phyloP scores from a whole-genome alignment of 2,888 invertebrate genomes.

The Caenorhabditis wallacei region DNA sequence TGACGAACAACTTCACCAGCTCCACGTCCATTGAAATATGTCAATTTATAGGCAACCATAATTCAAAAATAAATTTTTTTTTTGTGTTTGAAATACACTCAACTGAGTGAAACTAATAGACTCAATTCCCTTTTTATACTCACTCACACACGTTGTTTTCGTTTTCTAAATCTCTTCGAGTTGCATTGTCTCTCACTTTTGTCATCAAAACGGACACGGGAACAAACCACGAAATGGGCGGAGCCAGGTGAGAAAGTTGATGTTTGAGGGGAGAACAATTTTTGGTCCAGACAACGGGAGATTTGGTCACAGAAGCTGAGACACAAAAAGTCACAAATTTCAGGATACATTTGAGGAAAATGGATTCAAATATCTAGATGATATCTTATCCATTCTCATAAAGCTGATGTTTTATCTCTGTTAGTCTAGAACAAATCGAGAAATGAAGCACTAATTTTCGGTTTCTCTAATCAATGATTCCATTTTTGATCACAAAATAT shows the following conservation, averaged over 20 bases:
- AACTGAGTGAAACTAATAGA: conserved; percentile 8
- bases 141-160: conserved; percentile 18
- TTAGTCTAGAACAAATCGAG: neutral
- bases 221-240: conserved; percentile 48
- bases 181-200: conserved; percentile 21
- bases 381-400: too few relatives aligned
- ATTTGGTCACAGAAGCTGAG: neutral
- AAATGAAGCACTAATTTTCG: neutral
- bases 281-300: conserved; percentile 8
- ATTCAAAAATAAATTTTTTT: conserved; percentile 11
- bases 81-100: neutral
- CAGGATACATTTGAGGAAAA: too few relatives aligned
- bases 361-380: too few relatives aligned
- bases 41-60: conserved; percentile 58
- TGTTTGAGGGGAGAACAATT: conserved; percentile 8
- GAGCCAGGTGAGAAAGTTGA: neutral
- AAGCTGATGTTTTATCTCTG: too few relatives aligned
- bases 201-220: conserved; percentile 31
- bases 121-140: conserved; percentile 25
- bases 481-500: neutral
- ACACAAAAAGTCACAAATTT: neutral
- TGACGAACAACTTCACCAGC: conserved; percentile 53
- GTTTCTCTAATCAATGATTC: neutral
- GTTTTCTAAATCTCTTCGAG: conserved; percentile 8
- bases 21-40: conserved; percentile 52